Evolutionary conservation across 2,113 vertebrate genomes (phyloP).

Genomic region (Scortum barcoo): DNA sequence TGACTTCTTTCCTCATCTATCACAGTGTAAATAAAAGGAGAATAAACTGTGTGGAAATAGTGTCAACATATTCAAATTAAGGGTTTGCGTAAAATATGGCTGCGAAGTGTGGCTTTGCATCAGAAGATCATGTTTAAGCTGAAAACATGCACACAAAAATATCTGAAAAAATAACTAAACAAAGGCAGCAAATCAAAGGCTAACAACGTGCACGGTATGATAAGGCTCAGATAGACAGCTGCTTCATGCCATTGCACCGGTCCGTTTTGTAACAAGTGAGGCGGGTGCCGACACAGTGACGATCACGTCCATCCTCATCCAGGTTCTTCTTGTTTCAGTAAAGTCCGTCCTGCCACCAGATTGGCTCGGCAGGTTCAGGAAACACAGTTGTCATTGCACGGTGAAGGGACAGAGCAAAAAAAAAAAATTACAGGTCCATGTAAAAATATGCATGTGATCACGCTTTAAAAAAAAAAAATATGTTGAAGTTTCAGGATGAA

Average conservation of each 20-base stretch:
- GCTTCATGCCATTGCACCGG: slow-evolving; percentile 29
- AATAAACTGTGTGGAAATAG: neutral
- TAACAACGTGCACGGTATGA: slow-evolving; percentile 7
- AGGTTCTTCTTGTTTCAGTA: slow-evolving; percentile 3
- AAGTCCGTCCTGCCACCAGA: slow-evolving; percentile 4
- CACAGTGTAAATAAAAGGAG: slow-evolving; percentile 24
- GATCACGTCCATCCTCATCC: neutral
- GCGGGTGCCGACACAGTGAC: neutral
- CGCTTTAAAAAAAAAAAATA: neutral
- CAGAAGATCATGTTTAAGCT: neutral
- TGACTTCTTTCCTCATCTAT: neutral
- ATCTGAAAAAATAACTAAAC: neutral
- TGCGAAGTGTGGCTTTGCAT: slow-evolving; percentile 6
- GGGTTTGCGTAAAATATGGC: slow-evolving; percentile 13
- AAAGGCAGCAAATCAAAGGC: slow-evolving; percentile 39
- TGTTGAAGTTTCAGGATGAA: neutral
- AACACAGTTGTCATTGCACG: slow-evolving; percentile 1
- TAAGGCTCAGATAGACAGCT: slow-evolving; percentile 65
- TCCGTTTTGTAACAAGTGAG: slow-evolving; percentile 18
- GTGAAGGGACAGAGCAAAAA: slow-evolving; percentile 13
- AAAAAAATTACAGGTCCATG: slow-evolving; percentile 28
- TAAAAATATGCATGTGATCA: slow-evolving; percentile 9
- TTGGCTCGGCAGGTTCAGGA: neutral
- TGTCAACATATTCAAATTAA: neutral
- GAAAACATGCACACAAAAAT: neutral